These are phyloP conservation scores for Ptychodera flava DNA, from an alignment of 35 echinoderm and acorn worm species.

Conservation along the genomic window DNA sequence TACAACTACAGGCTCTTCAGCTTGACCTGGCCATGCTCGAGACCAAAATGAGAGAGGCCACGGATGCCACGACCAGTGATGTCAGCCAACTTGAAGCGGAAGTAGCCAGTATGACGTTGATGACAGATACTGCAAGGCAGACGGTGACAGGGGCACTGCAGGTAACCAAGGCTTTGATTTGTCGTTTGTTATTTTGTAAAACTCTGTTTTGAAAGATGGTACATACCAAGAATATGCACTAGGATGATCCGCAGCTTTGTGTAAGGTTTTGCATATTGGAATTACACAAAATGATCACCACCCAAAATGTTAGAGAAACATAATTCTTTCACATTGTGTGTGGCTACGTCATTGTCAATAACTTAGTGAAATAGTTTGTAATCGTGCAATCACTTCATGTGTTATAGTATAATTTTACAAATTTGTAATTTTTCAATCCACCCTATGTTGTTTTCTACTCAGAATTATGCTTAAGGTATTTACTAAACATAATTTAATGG, in stretches of 20 bases:
- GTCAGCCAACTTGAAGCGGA: constrained; percentile 2
- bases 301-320: background rate
- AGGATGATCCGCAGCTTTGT: background rate
- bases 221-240: background rate
- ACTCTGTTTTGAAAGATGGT: background rate
- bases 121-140: constrained; percentile 15
- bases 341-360: no score
- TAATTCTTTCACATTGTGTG: background rate
- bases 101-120: constrained; percentile 17
- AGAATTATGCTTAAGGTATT: no score
- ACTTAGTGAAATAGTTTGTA: no score
- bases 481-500: no score
- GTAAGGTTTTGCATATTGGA: background rate
- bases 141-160: constrained; percentile 34
- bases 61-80: background rate
- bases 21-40: constrained; percentile 28
- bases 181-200: background rate
- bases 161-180: constrained; percentile 17
- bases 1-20: constrained; percentile 25
- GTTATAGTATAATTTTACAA: no score
- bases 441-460: no score
- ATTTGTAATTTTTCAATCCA: no score
- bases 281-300: background rate
- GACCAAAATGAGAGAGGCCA: constrained; percentile 18
- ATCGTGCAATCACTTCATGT: no score